Evolutionary conservation across 2,113 vertebrate genomes (phyloP), one percentile per base, ranked within the genome.

Genomic region (Saguinus midas): DNA sequence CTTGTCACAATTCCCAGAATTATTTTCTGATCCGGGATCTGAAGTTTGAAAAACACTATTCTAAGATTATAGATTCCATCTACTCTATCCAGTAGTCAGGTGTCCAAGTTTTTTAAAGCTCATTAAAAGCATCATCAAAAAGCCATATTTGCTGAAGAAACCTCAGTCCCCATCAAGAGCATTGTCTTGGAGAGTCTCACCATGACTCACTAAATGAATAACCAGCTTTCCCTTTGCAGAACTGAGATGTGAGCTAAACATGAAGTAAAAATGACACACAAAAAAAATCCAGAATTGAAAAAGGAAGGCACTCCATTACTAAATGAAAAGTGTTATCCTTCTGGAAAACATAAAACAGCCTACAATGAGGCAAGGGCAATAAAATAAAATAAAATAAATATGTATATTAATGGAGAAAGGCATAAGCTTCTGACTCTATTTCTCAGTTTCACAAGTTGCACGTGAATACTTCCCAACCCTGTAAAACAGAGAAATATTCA

Each of bases 401-500:
- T 9, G 58, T 16, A 66, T 13, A 43, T 61, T 61, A 76, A 50
- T 37, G 21, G 48, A 88, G 57, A 79, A 70, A 95, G 55, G 23
- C 75, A n/a, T 52, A 80, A 55, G 23, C 43, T 87, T 40, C 13
- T 21, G 16, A 81, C 37, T 79, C 52, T 11, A 5, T 40, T 48
- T 87, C 43, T 20, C 83, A 16, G 66, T 40, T 90, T 75, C 55
- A 27, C 25, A 82, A 55, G 48, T 68, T 90, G 37, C 18, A 83
- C 43, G 66, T 95, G 55, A 64, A 40, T 86, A 80, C 25, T 82
- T 91, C 79, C 70, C 64, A 80, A 48, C 3, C 35, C 87, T 81
- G 4, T 40, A 40, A 97, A 79, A 95, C 35, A 87, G 6, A 96
- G n/a, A 73, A 81, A 45, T 88, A 66, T 55, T 68, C 92, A 90